Conservation (phyloP, 2,113 vertebrate species). For the Sceloporus undulatus region DNA sequence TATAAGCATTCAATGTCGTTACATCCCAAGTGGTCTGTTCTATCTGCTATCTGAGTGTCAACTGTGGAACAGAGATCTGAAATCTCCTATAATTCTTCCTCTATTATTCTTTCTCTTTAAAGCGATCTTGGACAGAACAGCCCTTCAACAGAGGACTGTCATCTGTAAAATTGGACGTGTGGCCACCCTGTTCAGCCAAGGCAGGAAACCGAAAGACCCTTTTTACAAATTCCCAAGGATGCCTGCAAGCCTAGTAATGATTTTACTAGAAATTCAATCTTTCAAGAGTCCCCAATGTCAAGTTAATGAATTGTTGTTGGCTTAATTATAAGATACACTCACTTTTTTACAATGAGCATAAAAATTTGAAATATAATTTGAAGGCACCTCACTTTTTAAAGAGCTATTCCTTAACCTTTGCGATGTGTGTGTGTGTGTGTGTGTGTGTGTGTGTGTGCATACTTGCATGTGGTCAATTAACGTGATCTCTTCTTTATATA, state of each 20-base stretch:
- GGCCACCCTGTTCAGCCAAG: neutral
- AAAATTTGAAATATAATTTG: conserved; percentile 70
- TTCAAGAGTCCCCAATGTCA: conserved; percentile 56
- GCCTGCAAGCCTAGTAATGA: conserved; percentile 27
- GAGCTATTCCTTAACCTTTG: conserved; percentile 58
- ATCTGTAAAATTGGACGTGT: no score
- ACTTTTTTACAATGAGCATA: conserved; percentile 59
- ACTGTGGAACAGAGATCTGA: no score
- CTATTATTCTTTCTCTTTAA: no score
- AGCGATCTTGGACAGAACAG: no score
- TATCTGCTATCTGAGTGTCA: no score
- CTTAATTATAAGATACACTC: conserved; percentile 58
- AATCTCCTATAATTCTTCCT: no score
- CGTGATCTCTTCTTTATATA: neutral
- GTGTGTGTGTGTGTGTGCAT: neutral
- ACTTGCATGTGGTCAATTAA: conserved; percentile 10
- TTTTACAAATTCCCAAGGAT: conserved; percentile 43
- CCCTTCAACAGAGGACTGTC: no score
- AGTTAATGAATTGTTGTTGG: conserved; percentile 68
- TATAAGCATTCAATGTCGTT: no score
- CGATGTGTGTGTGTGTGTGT: neutral
- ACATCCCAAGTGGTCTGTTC: no score
- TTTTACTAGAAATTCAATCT: conserved; percentile 73
- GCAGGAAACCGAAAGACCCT: conserved; percentile 28
- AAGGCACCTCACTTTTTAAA: conserved; percentile 63